These are phyloP conservation scores for Urechis unicinctus DNA, from an alignment of 2,888 invertebrate genomes.

Conservation along the genomic window DNA sequence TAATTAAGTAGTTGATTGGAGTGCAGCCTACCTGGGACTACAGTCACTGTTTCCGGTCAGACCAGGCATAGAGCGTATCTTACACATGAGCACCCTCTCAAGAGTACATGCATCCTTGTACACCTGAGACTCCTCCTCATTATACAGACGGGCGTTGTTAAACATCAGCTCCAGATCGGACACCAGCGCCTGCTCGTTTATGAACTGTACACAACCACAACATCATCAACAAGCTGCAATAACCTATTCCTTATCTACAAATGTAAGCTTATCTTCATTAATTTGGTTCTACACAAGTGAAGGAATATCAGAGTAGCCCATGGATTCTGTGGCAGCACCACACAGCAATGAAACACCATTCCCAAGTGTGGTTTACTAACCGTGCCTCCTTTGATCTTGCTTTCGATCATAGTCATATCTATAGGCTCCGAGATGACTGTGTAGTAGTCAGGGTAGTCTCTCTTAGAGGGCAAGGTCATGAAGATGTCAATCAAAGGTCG, in stretches of 20 bases:
- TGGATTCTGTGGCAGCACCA: no score
- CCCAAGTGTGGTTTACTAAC: no score
- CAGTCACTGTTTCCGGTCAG: slow-evolving; percentile 6
- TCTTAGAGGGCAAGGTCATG: slow-evolving; percentile 92
- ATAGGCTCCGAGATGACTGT: slow-evolving; percentile 88
- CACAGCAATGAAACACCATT: no score
- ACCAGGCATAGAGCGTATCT: slow-evolving; percentile 54
- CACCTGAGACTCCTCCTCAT: slow-evolving; percentile 91
- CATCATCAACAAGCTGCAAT: not conserved
- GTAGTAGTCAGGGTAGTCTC: slow-evolving; percentile 91
- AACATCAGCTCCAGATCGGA: slow-evolving; percentile 81
- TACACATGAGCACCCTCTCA: slow-evolving; percentile 76
- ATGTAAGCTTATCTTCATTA: not conserved
- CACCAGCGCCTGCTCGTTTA: slow-evolving; percentile 58
- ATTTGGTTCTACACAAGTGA: no score
- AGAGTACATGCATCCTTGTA: slow-evolving; percentile 88
- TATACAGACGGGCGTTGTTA: slow-evolving; percentile 91
- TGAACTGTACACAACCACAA: slow-evolving; percentile 49
- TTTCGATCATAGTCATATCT: slow-evolving; percentile 88
- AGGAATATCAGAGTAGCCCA: no score
- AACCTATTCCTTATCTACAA: not conserved
- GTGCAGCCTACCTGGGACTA: no score
- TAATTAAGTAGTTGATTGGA: no score
- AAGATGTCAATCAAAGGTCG: slow-evolving; percentile 84
- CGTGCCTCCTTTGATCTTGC: slow-evolving; percentile 73